Percentiles rank a stretch among this genome's conserved stretches.
Conservation (phyloP, 2,888 invertebrate species). For the Mamestra brassicae region DNA sequence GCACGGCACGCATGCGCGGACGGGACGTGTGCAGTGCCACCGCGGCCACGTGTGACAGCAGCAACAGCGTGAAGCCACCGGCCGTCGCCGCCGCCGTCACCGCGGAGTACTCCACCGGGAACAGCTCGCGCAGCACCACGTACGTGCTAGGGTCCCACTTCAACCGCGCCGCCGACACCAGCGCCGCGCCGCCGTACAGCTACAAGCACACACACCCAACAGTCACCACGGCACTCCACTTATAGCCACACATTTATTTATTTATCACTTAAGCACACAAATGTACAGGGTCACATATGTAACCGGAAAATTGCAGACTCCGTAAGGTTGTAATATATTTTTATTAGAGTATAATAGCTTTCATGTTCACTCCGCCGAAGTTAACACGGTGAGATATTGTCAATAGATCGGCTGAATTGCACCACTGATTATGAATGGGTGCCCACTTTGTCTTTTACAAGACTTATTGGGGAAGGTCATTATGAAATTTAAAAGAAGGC, state of each 20-base stretch:
- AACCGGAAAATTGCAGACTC: too few species aligned
- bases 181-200: constrained; percentile 78
- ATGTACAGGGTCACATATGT: too few species aligned
- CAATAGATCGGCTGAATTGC: too few species aligned
- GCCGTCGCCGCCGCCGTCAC: constrained; percentile 64
- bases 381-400: too few species aligned
- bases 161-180: constrained; percentile 82
- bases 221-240: background rate
- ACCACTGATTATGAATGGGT: too few species aligned
- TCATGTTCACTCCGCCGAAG: too few species aligned
- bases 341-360: too few species aligned
- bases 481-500: background rate
- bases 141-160: constrained; percentile 86
- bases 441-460: too few species aligned
- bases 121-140: constrained; percentile 74
- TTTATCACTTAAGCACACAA: too few species aligned
- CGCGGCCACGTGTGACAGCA: constrained; percentile 74
- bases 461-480: background rate
- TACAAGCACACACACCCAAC: constrained; percentile 39
- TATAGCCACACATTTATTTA: too few species aligned
- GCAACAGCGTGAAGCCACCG: constrained; percentile 69
- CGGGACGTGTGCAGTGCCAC: constrained; percentile 49
- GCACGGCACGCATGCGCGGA: constrained; percentile 33
- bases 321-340: too few species aligned
- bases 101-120: constrained; percentile 75